Base-by-base conservation (phyloP, 2,113 vertebrate species). In the Gambusia holbrooki region DNA sequence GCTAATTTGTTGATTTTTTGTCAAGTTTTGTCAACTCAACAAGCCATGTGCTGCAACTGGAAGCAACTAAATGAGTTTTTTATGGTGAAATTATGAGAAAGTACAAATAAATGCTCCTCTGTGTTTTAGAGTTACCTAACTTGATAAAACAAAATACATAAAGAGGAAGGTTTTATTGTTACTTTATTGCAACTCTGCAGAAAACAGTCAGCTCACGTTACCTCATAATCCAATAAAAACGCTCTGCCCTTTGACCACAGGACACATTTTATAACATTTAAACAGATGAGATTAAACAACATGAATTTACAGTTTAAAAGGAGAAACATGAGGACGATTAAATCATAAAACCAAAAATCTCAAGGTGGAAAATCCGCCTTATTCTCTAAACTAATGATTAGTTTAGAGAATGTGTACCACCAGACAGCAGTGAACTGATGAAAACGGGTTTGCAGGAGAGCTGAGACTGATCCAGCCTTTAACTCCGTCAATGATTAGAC, bases 401-500 rank as follows among this genome's bases (percentile, higher is more conserved):
- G 0, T 6, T 54, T 25, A 54, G 48, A n/a, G n/a, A 58, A n/a
- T n/a, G 2, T 25, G 8, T 58, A 11, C 8, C 51, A n/a, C 10
- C 51, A 58, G 51, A 58, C 51, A 6, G 51, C 51, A n/a, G 17
- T n/a, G 10, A 58, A 58, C 7, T 11, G 8, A n/a, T 58, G 25
- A 8, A 15, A 58, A 10, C 10, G 22, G 1, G 51, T 10, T 58
- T 22, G 5, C 15, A 58, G 11, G 9, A 58, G 22, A 9, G 51
- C 17, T 9, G 2, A n/a, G 5, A n/a, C 7, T 22, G 42, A 51
- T 1, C 15, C 7, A 15, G 17, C 15, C 27, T 69, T 58, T 27
- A 58, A 33, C 14, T 32, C 40, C 22, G 69, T 37, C 8, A 71
- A 71, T 71, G 7, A 71, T 71, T 71, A 71, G 13, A 60, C 32